Conservation (phyloP, 2,113 vertebrate species). For the Hippocampus guttulatus region DNA sequence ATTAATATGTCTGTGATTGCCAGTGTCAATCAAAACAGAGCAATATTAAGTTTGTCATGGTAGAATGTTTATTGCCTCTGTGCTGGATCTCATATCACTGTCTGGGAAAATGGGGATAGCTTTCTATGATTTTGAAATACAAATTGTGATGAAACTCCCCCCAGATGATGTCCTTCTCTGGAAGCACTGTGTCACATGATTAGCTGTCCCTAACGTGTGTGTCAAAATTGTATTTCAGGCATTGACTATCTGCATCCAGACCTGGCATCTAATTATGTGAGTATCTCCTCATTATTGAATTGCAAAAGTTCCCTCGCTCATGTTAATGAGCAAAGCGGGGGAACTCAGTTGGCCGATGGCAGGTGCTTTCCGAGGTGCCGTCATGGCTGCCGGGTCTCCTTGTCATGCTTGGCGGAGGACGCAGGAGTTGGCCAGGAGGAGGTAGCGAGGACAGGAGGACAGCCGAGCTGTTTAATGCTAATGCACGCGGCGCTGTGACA, state of each 20-base stretch:
- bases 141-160: background rate
- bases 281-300: conserved; percentile 61
- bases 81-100: background rate
- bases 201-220: conserved; percentile 25
- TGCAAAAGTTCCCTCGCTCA: conserved; percentile 25
- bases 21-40: background rate
- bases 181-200: background rate
- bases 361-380: conserved; percentile 54
- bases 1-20: background rate
- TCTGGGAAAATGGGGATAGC: background rate
- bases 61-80: background rate
- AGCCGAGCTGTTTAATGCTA: conserved; percentile 68
- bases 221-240: conserved; percentile 72
- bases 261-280: conserved; percentile 92
- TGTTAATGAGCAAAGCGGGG: conserved; percentile 25
- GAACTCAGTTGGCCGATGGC: conserved; percentile 38
- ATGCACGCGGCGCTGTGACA: conserved; percentile 52
- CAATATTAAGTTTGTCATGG: background rate
- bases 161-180: background rate
- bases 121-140: background rate
- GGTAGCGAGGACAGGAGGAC: conserved; percentile 54
- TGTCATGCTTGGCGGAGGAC: conserved; percentile 33
- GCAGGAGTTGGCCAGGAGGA: conserved; percentile 10
- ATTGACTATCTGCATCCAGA: conserved; percentile 96
- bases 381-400: conserved; percentile 57